Evolutionary conservation across 2,888 invertebrate genomes (phyloP).

Genomic region (Trachelus iudaicus): DNA sequence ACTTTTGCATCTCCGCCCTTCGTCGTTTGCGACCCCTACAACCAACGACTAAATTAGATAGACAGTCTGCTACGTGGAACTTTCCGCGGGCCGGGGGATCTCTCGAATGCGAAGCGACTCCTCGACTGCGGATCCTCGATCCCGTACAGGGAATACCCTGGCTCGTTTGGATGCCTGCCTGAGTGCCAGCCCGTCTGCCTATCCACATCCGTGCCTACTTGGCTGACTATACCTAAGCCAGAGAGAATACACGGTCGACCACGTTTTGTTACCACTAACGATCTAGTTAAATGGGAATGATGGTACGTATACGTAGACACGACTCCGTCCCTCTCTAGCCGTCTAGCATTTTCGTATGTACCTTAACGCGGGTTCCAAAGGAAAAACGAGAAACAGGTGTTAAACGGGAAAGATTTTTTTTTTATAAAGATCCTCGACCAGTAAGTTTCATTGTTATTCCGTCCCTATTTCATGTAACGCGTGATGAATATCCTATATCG

Average conservation of each 20-base stretch:
- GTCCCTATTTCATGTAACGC: not conserved
- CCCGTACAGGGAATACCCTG: not conserved
- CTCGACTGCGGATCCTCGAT: not conserved
- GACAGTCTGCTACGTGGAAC: not conserved
- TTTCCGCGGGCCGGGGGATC: not conserved
- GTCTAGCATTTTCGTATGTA: not conserved
- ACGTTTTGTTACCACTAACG: constrained; percentile 3
- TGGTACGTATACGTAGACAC: not conserved
- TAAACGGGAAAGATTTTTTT: not conserved
- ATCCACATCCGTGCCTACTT: not conserved
- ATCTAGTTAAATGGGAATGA: not conserved
- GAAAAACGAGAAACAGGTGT: not conserved
- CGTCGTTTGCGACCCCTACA: not conserved
- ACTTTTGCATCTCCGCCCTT: not conserved
- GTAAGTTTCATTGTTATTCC: not conserved
- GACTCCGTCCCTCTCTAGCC: not conserved
- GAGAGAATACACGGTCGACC: not conserved
- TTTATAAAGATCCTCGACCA: not conserved
- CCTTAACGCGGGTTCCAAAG: not conserved
- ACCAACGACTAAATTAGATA: not conserved
- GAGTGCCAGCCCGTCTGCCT: not conserved
- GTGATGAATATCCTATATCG: not conserved
- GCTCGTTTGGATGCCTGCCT: not conserved
- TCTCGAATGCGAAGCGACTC: not conserved
- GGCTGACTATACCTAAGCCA: not conserved